A percentile compares a stretch with the other conserved stretches of the same genome.
Evolutionary conservation across 2,113 vertebrate species (phyloP).

Genomic region (Neodontobutis hainanensis): DNA sequence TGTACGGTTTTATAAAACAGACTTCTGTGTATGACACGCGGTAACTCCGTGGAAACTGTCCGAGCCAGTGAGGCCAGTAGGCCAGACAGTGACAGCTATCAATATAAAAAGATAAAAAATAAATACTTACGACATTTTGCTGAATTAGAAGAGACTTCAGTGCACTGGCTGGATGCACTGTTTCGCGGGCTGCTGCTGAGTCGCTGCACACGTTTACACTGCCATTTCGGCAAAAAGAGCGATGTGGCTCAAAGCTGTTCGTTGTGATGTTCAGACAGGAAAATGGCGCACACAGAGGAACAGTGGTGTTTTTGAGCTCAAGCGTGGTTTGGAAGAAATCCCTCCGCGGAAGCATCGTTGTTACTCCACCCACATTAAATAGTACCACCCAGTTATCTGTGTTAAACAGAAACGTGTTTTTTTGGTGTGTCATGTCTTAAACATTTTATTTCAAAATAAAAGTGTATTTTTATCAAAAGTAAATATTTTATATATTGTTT

Average conservation of each 20-base stretch:
- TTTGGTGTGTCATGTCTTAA: background rate
- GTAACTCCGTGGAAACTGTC: background rate
- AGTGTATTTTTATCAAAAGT: background rate
- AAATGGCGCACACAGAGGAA: conserved; percentile 18
- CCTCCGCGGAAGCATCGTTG: conserved; percentile 53
- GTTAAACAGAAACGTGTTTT: background rate
- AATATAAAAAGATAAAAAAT: background rate
- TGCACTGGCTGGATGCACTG: conserved; percentile 82
- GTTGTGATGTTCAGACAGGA: background rate
- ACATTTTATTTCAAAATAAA: background rate
- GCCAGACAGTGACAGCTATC: conserved; percentile 7
- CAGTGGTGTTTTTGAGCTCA: conserved; percentile 11
- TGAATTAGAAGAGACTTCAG: conserved; percentile 70
- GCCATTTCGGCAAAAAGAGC: conserved; percentile 72
- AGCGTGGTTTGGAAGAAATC: conserved; percentile 21
- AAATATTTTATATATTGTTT: too few relatives aligned
- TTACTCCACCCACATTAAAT: conserved; percentile 53
- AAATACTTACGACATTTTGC: conserved; percentile 79
- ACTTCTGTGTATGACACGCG: too few relatives aligned
- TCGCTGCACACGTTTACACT: conserved; percentile 73
- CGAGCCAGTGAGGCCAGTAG: background rate
- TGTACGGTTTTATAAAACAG: background rate
- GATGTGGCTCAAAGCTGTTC: conserved; percentile 35
- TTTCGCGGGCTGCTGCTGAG: conserved; percentile 68
- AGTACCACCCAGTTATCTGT: background rate